phyloP scores from a whole-genome alignment of 2,888 invertebrate genomes.

The Xylocampa areola region DNA sequence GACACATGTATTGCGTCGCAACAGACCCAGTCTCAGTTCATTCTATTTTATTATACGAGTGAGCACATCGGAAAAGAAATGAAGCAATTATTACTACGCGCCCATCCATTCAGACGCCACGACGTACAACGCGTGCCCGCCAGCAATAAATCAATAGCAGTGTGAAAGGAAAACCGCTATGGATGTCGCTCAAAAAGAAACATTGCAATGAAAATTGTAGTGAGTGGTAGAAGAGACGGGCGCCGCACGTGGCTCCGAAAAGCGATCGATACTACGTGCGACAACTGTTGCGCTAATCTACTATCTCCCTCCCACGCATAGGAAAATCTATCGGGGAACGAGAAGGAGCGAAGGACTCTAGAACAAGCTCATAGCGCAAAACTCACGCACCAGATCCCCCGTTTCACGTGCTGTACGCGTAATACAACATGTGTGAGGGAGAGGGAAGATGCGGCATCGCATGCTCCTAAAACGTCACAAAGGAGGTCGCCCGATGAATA shows the following conservation, averaged over 20 bases:
- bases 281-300: constrained; percentile 85
- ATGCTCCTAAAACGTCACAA: constrained; percentile 85
- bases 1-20: constrained; percentile 27
- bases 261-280: constrained; percentile 83
- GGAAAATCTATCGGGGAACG: constrained; percentile 43
- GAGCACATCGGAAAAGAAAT: constrained; percentile 68
- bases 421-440: constrained; percentile 55
- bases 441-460: constrained; percentile 85
- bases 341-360: constrained; percentile 74
- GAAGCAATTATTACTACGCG: constrained; percentile 72
- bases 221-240: constrained; percentile 62
- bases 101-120: constrained; percentile 28
- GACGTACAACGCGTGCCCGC: constrained; percentile 50
- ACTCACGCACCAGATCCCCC: constrained; percentile 77
- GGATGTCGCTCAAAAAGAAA: constrained; percentile 57
- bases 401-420: constrained; percentile 60
- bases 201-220: constrained; percentile 59
- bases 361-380: constrained; percentile 81
- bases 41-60: constrained; percentile 72
- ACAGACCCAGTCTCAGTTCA: constrained; percentile 52
- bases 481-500: constrained; percentile 88
- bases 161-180: constrained; percentile 47
- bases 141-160: constrained; percentile 25
- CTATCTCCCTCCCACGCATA: constrained; percentile 63
- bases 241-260: constrained; percentile 80